phyloP scores from a whole-genome alignment of 1,140 invertebrate genomes.

The Globodera rostochiensis region DNA sequence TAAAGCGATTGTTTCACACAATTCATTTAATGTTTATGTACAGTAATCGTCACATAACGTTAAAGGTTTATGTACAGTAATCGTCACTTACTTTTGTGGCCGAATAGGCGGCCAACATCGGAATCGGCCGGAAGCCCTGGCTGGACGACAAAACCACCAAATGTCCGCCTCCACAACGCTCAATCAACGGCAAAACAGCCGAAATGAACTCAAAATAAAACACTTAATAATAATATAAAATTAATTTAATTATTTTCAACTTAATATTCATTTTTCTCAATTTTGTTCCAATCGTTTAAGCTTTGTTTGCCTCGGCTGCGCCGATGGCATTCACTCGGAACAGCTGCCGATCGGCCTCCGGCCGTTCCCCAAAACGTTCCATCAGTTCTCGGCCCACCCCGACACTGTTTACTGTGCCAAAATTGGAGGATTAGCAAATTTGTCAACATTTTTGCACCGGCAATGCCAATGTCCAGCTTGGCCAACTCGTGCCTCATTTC shows the following conservation, averaged over 20 bases:
- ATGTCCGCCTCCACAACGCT: constrained; percentile 58
- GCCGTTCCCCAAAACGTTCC: constrained; percentile 58
- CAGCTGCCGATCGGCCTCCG: constrained; percentile 54
- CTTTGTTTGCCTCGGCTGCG: constrained; percentile 48
- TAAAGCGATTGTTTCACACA: constrained; percentile 10
- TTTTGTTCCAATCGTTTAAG: no score
- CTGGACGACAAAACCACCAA: constrained; percentile 61
- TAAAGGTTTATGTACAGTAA: constrained; percentile 8
- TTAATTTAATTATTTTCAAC: no score
- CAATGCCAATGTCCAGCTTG: constrained; percentile 58
- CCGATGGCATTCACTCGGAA: constrained; percentile 61
- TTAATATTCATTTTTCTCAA: no score
- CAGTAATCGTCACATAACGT: background rate
- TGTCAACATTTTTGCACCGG: constrained; percentile 38
- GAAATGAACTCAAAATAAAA: constrained; percentile 55
- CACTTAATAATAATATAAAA: background rate
- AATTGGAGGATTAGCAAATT: constrained; percentile 7
- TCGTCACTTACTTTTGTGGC: constrained; percentile 45
- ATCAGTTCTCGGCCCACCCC: constrained; percentile 61
- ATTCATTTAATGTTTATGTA: constrained; percentile 6
- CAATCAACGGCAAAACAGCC: constrained; percentile 57
- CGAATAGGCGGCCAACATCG: constrained; percentile 58
- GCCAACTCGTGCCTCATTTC: constrained; percentile 44
- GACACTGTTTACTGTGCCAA: constrained; percentile 59
- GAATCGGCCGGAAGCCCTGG: constrained; percentile 59